phyloP scores from a whole-genome alignment of 2,797 vertebrate species.

The Cossypha niveicapilla region DNA sequence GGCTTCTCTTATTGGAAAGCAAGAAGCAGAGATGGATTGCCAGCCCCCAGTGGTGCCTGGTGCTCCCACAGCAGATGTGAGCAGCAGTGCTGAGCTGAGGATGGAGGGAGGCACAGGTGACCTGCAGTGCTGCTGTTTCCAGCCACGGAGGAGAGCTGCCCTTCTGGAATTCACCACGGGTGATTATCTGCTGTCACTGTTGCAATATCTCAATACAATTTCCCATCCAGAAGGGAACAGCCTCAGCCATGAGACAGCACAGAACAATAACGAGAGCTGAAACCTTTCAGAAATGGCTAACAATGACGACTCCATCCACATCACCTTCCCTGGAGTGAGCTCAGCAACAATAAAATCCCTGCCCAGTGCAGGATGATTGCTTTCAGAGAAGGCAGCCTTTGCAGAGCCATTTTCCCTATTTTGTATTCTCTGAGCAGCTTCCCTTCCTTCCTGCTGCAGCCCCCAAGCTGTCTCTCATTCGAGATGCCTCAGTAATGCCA shows the following conservation, averaged over 20 bases:
- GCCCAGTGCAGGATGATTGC: constrained; percentile 39
- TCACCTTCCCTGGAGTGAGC: constrained; percentile 33
- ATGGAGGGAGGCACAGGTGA: constrained; percentile 5
- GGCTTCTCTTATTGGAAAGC: neutral
- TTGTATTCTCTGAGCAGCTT: constrained; percentile 2
- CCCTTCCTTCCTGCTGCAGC: neutral
- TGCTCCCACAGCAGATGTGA: neutral
- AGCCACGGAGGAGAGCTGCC: constrained; percentile 11
- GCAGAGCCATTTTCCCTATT: constrained; percentile 48
- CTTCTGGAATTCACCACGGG: constrained; percentile 34
- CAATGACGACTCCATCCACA: constrained; percentile 63
- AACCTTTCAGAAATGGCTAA: constrained; percentile 44
- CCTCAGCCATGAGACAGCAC: constrained; percentile 44
- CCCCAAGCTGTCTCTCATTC: neutral
- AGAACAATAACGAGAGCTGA: constrained; percentile 61
- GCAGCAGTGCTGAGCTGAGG: neutral
- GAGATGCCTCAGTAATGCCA: neutral
- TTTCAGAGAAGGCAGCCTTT: constrained; percentile 57
- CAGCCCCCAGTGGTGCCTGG: neutral
- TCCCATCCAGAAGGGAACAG: constrained; percentile 36
- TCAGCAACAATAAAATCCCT: constrained; percentile 63
- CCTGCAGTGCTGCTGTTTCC: neutral
- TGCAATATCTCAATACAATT: constrained; percentile 66
- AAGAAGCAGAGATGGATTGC: neutral
- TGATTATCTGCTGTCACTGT: constrained; percentile 64